phyloP scores from a whole-genome alignment of 2,113 vertebrate species.

The Pholis gunnellus region DNA sequence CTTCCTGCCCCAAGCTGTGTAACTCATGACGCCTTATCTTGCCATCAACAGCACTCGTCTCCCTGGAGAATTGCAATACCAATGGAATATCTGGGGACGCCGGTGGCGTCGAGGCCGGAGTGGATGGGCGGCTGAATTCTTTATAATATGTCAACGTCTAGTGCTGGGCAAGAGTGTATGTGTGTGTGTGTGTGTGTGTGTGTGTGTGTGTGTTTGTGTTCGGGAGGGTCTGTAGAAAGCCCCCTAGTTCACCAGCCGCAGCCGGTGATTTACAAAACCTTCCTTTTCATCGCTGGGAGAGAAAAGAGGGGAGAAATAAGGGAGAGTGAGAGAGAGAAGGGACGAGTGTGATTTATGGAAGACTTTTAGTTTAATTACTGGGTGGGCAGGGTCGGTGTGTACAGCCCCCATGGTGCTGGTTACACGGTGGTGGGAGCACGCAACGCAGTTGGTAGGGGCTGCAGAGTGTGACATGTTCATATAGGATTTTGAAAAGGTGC shows the following conservation, averaged over 20 bases:
- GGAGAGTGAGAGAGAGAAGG: slow-evolving; percentile 46
- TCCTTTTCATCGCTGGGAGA: slow-evolving; percentile 55
- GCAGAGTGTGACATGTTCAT: slow-evolving; percentile 50
- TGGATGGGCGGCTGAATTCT: slow-evolving; percentile 67
- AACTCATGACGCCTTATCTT: slow-evolving; percentile 18
- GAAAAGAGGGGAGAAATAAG: slow-evolving; percentile 50
- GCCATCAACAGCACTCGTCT: slow-evolving; percentile 38
- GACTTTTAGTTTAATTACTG: slow-evolving; percentile 86
- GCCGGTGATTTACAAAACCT: slow-evolving; percentile 77
- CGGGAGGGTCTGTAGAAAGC: background rate
- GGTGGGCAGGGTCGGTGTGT: slow-evolving; percentile 71
- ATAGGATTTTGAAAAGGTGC: slow-evolving; percentile 10
- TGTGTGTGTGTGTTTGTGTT: slow-evolving; percentile 19
- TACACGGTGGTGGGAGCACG: slow-evolving; percentile 55
- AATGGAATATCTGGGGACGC: slow-evolving; percentile 40
- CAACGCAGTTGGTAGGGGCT: slow-evolving; percentile 23
- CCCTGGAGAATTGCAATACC: slow-evolving; percentile 51
- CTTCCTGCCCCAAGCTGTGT: slow-evolving; percentile 8
- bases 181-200: slow-evolving; percentile 5
- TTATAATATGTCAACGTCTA: slow-evolving; percentile 62
- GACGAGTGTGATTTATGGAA: slow-evolving; percentile 81
- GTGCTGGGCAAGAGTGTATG: slow-evolving; percentile 34
- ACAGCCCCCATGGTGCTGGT: slow-evolving; percentile 66
- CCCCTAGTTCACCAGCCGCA: slow-evolving; percentile 46
- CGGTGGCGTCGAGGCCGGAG: slow-evolving; percentile 30